Evolutionary conservation across 2,888 invertebrate species (phyloP).

Genomic region (Eristalinus aeneus): DNA sequence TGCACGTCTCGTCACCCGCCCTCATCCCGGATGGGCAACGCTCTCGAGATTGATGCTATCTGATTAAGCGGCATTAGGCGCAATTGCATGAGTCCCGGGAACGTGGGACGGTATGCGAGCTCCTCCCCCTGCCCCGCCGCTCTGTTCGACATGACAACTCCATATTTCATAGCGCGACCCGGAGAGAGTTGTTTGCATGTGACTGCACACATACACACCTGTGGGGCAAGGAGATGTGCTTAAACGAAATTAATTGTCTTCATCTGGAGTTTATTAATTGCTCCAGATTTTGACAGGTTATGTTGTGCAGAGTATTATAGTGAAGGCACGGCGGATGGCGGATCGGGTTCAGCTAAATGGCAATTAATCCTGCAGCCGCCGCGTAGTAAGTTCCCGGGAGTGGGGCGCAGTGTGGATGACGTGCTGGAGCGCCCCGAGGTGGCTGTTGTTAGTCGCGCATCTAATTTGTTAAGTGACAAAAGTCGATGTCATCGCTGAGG

Average conservation of each 20-base stretch:
- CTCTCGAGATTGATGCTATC: slow-evolving; percentile 71
- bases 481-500: slow-evolving; percentile 57
- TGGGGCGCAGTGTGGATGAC: neutral
- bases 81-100: slow-evolving; percentile 15
- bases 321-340: slow-evolving; percentile 32
- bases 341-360: slow-evolving; percentile 78
- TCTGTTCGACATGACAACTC: slow-evolving; percentile 69
- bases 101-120: neutral
- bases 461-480: slow-evolving; percentile 51
- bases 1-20: slow-evolving; percentile 37
- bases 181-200: slow-evolving; percentile 55
- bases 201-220: neutral
- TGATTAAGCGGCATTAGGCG: slow-evolving; percentile 69
- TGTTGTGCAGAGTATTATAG: slow-evolving; percentile 50
- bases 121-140: neutral
- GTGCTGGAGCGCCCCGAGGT: neutral
- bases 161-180: slow-evolving; percentile 58
- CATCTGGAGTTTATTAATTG: slow-evolving; percentile 70
- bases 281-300: slow-evolving; percentile 57
- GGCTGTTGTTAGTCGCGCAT: slow-evolving; percentile 33
- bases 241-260: slow-evolving; percentile 65
- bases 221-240: slow-evolving; percentile 21
- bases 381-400: neutral
- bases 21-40: slow-evolving; percentile 9
- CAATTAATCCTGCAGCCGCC: slow-evolving; percentile 79